Evolutionary conservation across 2,797 vertebrate genomes (phyloP).

Genomic region (Poecilia picta): DNA sequence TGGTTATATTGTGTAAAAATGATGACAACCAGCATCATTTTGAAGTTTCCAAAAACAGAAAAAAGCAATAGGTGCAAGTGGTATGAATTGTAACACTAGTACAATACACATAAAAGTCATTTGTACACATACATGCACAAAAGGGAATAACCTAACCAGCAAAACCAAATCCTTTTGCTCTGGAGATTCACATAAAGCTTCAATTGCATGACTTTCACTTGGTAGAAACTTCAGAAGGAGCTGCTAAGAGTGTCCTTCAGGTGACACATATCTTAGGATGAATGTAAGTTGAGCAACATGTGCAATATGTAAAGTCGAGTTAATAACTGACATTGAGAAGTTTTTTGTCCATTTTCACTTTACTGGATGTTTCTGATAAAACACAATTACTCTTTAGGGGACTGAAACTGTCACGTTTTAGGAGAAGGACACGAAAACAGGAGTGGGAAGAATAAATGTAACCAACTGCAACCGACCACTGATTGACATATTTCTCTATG

Average conservation of each 20-base stretch:
- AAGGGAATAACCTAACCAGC: background rate
- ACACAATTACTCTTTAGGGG: background rate
- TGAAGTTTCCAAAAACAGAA: background rate
- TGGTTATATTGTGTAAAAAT: background rate
- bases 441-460: background rate
- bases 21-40: background rate
- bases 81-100: background rate
- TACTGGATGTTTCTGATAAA: background rate
- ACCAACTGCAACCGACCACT: background rate
- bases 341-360: background rate
- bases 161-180: background rate
- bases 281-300: background rate
- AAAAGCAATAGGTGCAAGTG: background rate
- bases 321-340: background rate
- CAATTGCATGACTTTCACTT: background rate
- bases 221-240: background rate
- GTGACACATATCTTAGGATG: background rate
- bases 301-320: background rate
- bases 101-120: background rate
- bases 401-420: background rate
- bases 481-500: background rate
- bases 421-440: background rate
- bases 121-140: background rate
- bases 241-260: background rate
- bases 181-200: background rate